Evolutionary conservation across 2,888 invertebrate species (phyloP), one percentile per base, ranked within the genome.

Genomic region (Dryocosmus kuriphilus): DNA sequence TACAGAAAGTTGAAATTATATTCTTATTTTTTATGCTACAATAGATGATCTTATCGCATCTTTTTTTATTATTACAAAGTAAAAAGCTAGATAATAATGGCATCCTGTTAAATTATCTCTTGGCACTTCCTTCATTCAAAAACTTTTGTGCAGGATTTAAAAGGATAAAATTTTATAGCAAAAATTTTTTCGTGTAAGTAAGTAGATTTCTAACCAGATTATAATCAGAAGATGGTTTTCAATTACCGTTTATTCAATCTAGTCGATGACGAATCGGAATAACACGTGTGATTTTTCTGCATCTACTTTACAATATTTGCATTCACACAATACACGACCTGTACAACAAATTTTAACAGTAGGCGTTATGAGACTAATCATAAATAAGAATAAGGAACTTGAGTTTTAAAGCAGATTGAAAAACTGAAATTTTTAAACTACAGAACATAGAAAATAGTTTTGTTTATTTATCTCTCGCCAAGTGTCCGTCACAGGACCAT

Each of bases 151-250:
- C 41, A 41, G 41, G 5, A 41, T 16, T 41, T 14, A 41, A 16
- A 5, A 41, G 1, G 6, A 6, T 41, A 16, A 46, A 16, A 46
- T 46, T 46, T 19, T 6, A 6, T 5, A 19, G 46, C 7, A 46
- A 46, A 46, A 1, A 9, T 19, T 19, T 19, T 46, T 19, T 1
- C 46, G 9, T 22, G 11, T 55, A 22, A 3, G 22, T 22, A n/a
- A 3, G 22, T 22, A n/a, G 3, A 55, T 55, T 55, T 55, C 9
- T 22, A 22, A 55, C 19, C 19, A 22, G 22, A 78, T 78, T 76
- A 38, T 75, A 74, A 73, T 35, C 73, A 60, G 24, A 67, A 22
- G 57, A 74, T 38, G 63, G 75, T 74, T 79, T 65, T 74, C 65
- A 46, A 67, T 67, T 38, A 67, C 27, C 67, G 46, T 16, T 67